phyloP scores from a whole-genome alignment of 2,888 invertebrate genomes.

The Tuberolachnus salignus region DNA sequence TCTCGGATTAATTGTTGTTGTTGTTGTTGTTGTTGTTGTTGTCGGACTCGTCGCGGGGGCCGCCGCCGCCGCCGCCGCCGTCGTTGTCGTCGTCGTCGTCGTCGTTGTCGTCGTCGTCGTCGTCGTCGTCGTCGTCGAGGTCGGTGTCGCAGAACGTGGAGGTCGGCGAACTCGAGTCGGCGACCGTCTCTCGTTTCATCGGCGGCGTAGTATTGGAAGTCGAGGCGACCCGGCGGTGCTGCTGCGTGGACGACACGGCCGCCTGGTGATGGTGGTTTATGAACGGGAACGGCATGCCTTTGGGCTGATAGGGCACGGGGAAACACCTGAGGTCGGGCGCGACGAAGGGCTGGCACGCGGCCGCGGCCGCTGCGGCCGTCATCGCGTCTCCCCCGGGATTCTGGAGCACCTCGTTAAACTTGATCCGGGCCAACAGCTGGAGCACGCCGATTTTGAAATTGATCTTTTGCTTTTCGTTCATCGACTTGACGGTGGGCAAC shows the following conservation, averaged over 20 bases:
- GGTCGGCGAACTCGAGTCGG: neutral
- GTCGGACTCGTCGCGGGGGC: too few species aligned
- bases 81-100: neutral
- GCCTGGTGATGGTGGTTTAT: neutral
- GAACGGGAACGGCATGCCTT: neutral
- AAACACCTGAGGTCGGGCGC: slow-evolving; percentile 1
- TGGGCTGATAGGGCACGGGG: neutral
- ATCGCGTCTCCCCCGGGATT: neutral
- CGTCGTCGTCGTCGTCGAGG: neutral
- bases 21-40: too few species aligned
- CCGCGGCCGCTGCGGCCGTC: too few species aligned
- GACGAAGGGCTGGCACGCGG: neutral
- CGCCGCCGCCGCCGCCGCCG: neutral
- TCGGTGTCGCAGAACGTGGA: neutral
- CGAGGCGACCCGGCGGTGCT: neutral
- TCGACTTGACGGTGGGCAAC: slow-evolving; percentile 40
- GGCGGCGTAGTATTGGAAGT: neutral
- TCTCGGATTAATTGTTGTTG: too few species aligned
- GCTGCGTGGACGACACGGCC: neutral
- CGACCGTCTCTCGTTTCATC: slow-evolving; percentile 2
- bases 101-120: neutral
- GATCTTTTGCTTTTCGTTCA: slow-evolving; percentile 34
- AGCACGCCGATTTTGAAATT: slow-evolving; percentile 43
- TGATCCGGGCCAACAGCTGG: slow-evolving; percentile 31
- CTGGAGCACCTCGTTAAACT: slow-evolving; percentile 10